A percentile compares a stretch with the other conserved stretches of the same genome.
phyloP scores from a whole-genome alignment of 2,888 invertebrate genomes.

The Tillus elongatus region DNA sequence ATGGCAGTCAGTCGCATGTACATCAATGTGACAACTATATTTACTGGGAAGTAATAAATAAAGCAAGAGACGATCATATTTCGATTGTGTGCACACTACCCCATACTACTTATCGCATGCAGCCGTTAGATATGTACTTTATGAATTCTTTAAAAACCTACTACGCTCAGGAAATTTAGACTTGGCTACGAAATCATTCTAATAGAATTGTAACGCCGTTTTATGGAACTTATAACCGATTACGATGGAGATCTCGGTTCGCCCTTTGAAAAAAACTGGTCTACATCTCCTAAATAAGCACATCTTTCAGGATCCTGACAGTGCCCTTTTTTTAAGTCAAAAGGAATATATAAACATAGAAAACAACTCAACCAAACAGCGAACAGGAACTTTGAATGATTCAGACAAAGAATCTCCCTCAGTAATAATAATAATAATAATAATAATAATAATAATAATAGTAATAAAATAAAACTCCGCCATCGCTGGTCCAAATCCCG shows the following conservation, averaged over 20 bases:
- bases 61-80: constrained; percentile 7
- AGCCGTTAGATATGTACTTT: constrained; percentile 22
- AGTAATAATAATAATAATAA: too few relatives aligned
- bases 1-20: too few relatives aligned
- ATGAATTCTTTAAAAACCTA: constrained; percentile 23
- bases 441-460: too few relatives aligned
- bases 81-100: constrained; percentile 21
- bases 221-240: constrained; percentile 20
- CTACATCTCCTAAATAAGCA: constrained; percentile 8
- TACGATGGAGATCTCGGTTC: constrained; percentile 13
- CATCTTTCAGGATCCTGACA: constrained; percentile 8
- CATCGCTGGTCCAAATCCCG: too few relatives aligned
- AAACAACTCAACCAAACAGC: background rate
- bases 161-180: constrained; percentile 20
- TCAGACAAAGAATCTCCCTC: constrained; percentile 1
- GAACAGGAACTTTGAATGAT: constrained; percentile 1
- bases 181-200: constrained; percentile 21
- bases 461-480: too few relatives aligned
- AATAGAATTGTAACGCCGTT: constrained; percentile 22
- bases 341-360: background rate
- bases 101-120: constrained; percentile 24
- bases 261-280: constrained; percentile 9
- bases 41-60: constrained; percentile 9
- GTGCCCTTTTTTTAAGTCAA: background rate
- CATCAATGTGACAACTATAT: too few relatives aligned